Evolutionary conservation across 2,888 invertebrate genomes (phyloP).

Genomic region (Aethes cnicana): DNA sequence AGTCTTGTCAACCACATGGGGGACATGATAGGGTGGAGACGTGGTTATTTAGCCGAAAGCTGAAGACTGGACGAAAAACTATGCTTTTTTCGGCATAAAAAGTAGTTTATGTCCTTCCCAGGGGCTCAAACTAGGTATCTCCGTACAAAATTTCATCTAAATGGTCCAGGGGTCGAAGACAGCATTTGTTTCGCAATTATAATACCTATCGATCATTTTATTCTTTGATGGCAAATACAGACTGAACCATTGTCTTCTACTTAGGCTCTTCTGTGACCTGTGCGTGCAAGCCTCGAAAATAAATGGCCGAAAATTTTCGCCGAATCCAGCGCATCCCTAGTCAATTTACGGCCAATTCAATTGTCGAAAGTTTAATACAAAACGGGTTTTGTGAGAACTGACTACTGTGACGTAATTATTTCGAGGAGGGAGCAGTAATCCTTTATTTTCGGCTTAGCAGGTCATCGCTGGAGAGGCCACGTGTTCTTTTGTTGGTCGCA

Average conservation of each 20-base stretch:
- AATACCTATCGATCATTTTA: too few relatives aligned
- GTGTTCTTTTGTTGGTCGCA: slow-evolving; percentile 5
- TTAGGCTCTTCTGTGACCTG: too few relatives aligned
- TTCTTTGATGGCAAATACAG: too few relatives aligned
- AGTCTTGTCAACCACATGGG: slow-evolving; percentile 1
- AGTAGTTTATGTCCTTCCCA: too few relatives aligned
- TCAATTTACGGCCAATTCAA: slow-evolving; percentile 6
- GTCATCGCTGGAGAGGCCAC: slow-evolving; percentile 16
- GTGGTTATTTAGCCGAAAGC: background rate
- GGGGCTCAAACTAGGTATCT: too few relatives aligned
- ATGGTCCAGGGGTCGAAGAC: too few relatives aligned
- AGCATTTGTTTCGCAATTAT: too few relatives aligned
- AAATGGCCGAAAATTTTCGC: background rate
- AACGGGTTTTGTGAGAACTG: slow-evolving; percentile 15
- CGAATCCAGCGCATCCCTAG: background rate
- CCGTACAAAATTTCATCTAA: too few relatives aligned
- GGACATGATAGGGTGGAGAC: background rate
- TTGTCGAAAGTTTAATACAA: slow-evolving; percentile 3
- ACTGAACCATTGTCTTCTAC: too few relatives aligned
- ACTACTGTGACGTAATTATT: slow-evolving; percentile 19
- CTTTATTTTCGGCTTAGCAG: slow-evolving; percentile 1
- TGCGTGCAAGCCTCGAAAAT: too few relatives aligned
- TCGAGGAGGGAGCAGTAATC: slow-evolving; percentile 10
- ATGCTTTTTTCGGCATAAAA: too few relatives aligned
- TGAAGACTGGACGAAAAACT: too few relatives aligned